Conservation (phyloP, 2,113 vertebrate genomes). For the Piliocolobus tephrosceles region DNA sequence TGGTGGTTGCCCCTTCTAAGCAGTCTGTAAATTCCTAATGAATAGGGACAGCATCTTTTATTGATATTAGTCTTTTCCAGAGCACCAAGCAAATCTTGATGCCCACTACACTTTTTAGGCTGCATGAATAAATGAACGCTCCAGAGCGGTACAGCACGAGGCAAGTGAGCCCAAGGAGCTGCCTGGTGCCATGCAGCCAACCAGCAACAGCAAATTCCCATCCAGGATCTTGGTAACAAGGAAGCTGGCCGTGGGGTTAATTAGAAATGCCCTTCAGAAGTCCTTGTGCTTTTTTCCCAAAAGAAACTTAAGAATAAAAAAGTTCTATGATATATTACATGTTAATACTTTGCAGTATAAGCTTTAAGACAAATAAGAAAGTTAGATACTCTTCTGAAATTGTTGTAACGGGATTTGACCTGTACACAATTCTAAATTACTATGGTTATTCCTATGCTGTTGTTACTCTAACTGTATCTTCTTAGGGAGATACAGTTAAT, state of each 20-base stretch:
- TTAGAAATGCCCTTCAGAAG: not conserved
- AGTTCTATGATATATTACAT: not conserved
- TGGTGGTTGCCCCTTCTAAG: not conserved
- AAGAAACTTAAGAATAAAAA: not conserved
- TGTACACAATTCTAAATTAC: constrained; percentile 42
- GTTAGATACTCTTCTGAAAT: not conserved
- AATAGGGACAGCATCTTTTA: not conserved
- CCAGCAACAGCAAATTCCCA: rapidly evolving
- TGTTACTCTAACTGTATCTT: constrained; percentile 59
- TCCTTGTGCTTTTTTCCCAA: not conserved
- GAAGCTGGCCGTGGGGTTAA: not conserved
- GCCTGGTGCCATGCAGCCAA: rapidly evolving
- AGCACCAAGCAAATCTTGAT: not conserved
- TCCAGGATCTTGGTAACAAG: not conserved
- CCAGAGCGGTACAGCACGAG: not conserved
- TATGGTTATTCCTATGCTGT: constrained; percentile 52
- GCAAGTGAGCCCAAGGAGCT: not conserved
- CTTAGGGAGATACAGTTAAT: constrained; percentile 75
- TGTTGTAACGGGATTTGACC: constrained; percentile 76
- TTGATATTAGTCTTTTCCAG: not conserved
- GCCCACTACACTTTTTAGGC: not conserved
- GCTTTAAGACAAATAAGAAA: not conserved
- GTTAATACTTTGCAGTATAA: not conserved
- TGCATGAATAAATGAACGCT: not conserved
- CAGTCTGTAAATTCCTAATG: not conserved